phyloP scores from a whole-genome alignment of 2,888 invertebrate species.

The Rosalia funebris region DNA sequence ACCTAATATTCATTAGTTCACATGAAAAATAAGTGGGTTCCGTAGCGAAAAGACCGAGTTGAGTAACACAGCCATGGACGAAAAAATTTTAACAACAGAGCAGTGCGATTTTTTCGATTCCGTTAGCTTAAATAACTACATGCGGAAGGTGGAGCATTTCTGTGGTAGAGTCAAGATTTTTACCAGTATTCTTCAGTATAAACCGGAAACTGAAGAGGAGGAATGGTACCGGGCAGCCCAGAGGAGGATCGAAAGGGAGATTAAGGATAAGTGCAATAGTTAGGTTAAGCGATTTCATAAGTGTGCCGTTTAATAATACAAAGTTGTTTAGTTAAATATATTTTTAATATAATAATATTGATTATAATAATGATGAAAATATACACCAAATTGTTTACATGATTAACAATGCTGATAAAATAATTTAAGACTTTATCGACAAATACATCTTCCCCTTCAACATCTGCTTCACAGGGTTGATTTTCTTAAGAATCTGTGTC shows the following conservation, averaged over 20 bases:
- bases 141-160: slow-evolving; percentile 21
- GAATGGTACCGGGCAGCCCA: background rate
- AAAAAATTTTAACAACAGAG: slow-evolving; percentile 20
- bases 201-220: slow-evolving; percentile 5
- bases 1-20: background rate
- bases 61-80: slow-evolving; percentile 23
- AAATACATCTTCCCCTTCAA: slow-evolving; percentile 95
- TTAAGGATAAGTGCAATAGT: slow-evolving; percentile 1
- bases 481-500: slow-evolving; percentile 93
- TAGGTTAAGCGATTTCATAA: background rate
- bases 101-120: slow-evolving; percentile 29
- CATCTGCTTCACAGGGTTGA: slow-evolving; percentile 92
- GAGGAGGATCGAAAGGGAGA: slow-evolving; percentile 15
- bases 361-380: background rate
- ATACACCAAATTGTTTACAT: background rate
- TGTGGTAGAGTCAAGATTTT: slow-evolving; percentile 12
- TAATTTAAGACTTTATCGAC: slow-evolving; percentile 75
- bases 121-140: slow-evolving; percentile 24
- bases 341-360: slow-evolving; percentile 6
- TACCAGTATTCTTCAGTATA: slow-evolving; percentile 1
- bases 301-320: no score
- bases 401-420: background rate
- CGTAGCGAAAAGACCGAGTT: slow-evolving; percentile 21
- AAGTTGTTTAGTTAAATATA: background rate
- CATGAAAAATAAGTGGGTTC: background rate